Conservation (phyloP, 2,888 invertebrate genomes). For the Euphydryas editha region DNA sequence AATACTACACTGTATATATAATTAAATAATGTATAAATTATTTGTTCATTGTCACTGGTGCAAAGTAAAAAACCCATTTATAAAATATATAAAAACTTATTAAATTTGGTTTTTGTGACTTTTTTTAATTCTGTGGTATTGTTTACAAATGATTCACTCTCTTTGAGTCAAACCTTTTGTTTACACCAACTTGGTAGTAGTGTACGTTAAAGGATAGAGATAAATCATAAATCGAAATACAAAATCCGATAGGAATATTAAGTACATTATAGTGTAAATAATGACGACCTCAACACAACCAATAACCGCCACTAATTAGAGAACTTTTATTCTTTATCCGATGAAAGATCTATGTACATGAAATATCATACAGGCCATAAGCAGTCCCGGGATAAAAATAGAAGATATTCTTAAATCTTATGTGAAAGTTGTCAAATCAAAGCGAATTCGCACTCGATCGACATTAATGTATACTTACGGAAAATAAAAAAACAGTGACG, state of each 20-base stretch:
- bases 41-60: not conserved
- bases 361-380: conserved; percentile 56
- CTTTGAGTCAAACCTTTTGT: conserved; percentile 49
- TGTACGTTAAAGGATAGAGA: conserved; percentile 25
- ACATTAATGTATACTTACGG: conserved; percentile 92
- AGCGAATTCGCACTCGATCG: conserved; percentile 69
- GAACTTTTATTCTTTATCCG: conserved; percentile 18
- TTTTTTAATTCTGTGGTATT: conserved; percentile 5
- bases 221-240: conserved; percentile 25
- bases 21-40: not conserved
- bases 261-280: conserved; percentile 40
- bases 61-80: not conserved
- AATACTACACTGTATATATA: not conserved
- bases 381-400: conserved; percentile 70
- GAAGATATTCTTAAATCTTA: conserved; percentile 69
- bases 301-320: conserved; percentile 14
- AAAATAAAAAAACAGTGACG: conserved; percentile 97
- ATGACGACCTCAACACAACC: conserved; percentile 26
- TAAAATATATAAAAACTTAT: not conserved
- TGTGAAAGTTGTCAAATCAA: conserved; percentile 81
- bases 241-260: conserved; percentile 34
- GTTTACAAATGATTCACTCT: conserved; percentile 35
- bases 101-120: not conserved
- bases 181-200: conserved; percentile 50
- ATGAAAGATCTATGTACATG: conserved; percentile 42